A percentile compares a stretch with the other conserved stretches of the same genome.
Conservation (phyloP, 2,797 vertebrate genomes). For the Onychomys torridus region DNA sequence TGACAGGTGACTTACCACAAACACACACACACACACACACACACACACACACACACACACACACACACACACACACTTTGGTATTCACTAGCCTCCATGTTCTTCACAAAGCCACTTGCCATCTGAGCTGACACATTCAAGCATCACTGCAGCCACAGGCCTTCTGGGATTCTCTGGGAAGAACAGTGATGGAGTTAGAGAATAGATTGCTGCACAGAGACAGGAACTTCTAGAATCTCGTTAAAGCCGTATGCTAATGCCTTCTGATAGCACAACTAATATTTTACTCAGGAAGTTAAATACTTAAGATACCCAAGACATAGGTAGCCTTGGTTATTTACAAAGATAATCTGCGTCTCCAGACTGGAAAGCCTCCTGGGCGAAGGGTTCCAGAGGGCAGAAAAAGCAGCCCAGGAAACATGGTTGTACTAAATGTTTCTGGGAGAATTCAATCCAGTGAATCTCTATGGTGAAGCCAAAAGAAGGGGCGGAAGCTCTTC, state of each 20-base stretch:
- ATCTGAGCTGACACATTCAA: not conserved
- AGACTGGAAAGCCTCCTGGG: not conserved
- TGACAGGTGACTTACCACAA: conserved; percentile 6
- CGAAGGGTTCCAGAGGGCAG: not conserved
- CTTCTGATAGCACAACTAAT: not conserved
- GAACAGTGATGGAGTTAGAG: not conserved
- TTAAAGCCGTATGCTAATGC: not conserved
- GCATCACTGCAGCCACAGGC: not conserved
- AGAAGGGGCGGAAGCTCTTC: not conserved
- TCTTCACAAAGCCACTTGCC: conserved; percentile 22
- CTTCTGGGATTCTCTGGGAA: not conserved
- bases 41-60: not conserved
- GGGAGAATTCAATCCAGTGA: not conserved
- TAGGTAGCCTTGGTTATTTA: conserved; percentile 16
- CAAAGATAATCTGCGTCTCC: not conserved
- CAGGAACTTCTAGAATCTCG: not conserved
- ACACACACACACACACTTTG: not conserved
- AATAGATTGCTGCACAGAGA: not conserved
- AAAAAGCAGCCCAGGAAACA: not conserved
- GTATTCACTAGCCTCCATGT: not conserved
- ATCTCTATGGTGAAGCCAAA: not conserved
- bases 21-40: not conserved
- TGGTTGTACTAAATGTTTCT: not conserved
- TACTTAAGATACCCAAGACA: conserved; percentile 28
- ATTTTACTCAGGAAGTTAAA: conserved; percentile 3